These are phyloP conservation scores for Drosophila melanocephala DNA, from an alignment of 2,888 invertebrate genomes.

Conservation along the genomic window DNA sequence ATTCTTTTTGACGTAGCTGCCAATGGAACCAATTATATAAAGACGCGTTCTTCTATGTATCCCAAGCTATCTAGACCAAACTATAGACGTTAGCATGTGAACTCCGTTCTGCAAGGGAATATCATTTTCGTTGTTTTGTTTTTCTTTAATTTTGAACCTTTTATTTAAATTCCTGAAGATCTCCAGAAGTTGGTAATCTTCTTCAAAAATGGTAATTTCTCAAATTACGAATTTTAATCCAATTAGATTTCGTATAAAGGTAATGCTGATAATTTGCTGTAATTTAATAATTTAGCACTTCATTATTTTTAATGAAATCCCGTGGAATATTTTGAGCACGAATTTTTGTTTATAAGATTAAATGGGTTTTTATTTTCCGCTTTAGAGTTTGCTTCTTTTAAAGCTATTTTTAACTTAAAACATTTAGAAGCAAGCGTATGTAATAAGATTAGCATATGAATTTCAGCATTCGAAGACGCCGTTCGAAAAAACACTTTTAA, in stretches of 20 bases:
- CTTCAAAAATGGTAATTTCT: neutral
- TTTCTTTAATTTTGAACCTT: neutral
- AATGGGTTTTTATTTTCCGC: neutral
- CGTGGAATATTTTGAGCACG: neutral
- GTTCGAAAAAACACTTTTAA: neutral
- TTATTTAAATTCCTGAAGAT: neutral
- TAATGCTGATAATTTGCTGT: neutral
- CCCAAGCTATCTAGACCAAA: neutral
- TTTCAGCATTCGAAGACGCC: neutral
- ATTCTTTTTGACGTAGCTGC: neutral
- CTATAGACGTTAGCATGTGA: neutral
- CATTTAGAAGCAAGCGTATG: neutral
- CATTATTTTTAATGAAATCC: neutral
- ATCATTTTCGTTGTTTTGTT: neutral
- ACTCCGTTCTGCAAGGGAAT: neutral
- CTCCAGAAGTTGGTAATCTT: neutral
- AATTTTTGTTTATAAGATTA: neutral
- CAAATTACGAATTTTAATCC: neutral
- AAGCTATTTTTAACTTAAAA: neutral
- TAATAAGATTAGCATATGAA: neutral
- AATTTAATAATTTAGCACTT: neutral
- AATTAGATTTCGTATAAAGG: neutral
- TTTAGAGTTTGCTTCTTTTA: neutral
- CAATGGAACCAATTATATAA: neutral
- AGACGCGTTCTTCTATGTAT: neutral